Evolutionary conservation across 2,113 vertebrate species (phyloP).

Genomic region (Cephalopterus ornatus): DNA sequence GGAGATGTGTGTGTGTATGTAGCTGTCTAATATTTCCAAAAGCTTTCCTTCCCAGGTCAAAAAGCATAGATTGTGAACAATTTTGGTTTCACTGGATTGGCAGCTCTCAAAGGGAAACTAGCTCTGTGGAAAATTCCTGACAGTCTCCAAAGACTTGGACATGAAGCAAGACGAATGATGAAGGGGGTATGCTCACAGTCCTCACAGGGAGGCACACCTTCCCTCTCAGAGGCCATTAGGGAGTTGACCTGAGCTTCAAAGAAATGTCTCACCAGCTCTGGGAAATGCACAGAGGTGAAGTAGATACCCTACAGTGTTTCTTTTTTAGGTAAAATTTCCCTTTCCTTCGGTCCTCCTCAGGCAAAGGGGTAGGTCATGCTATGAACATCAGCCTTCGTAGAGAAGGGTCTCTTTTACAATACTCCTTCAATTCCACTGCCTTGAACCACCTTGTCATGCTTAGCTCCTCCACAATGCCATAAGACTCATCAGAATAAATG

Average conservation of each 20-base stretch:
- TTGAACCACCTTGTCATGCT: background rate
- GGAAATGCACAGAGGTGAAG: background rate
- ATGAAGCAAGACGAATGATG: background rate
- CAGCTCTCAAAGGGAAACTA: background rate
- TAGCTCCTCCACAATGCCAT: background rate
- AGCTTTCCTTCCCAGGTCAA: background rate
- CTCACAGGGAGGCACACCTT: background rate
- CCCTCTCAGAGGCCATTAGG: background rate
- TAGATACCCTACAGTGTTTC: background rate
- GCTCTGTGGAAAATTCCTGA: background rate
- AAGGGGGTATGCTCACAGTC: background rate
- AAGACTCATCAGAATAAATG: background rate
- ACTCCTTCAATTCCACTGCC: background rate
- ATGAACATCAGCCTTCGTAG: background rate
- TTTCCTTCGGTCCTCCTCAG: background rate
- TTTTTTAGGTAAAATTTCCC: background rate
- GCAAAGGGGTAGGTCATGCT: fast-evolving
- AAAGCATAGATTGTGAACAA: background rate
- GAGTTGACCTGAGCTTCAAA: background rate
- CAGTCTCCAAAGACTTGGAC: background rate
- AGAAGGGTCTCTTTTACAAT: background rate
- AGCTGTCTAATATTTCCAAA: background rate
- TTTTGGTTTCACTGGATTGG: background rate
- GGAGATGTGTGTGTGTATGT: background rate
- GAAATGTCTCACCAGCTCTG: background rate